A percentile compares a stretch with the other conserved stretches of the same genome.
These are phyloP conservation scores for Cremastinae sp. DNA, from an alignment of 2,888 invertebrate species.

Conservation along the genomic window DNA sequence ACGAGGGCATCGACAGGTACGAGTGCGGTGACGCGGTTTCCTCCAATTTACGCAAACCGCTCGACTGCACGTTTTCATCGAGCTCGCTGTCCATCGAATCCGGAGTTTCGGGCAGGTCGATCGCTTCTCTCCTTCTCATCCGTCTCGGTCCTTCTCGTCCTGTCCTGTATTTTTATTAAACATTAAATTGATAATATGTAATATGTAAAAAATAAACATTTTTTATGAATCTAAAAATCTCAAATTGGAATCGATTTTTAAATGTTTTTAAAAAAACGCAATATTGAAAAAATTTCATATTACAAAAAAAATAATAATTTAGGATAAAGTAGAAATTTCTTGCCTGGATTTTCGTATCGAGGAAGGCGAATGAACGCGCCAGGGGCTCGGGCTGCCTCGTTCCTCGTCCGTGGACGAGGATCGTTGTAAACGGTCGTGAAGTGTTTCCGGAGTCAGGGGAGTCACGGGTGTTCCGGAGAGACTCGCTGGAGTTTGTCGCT, in stretches of 20 bases:
- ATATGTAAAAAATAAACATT: too few species aligned
- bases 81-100: conserved; percentile 70
- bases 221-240: too few species aligned
- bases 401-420: conserved; percentile 72
- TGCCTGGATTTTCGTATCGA: conserved; percentile 69
- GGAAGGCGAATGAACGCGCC: conserved; percentile 69
- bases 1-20: conserved; percentile 92
- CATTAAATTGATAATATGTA: background rate
- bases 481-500: conserved; percentile 72
- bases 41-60: conserved; percentile 69
- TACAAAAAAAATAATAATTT: too few species aligned
- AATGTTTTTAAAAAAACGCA: too few species aligned
- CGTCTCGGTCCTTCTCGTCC: conserved; percentile 64
- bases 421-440: conserved; percentile 70
- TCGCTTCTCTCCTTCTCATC: conserved; percentile 67
- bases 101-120: conserved; percentile 70
- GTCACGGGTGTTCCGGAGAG: conserved; percentile 72
- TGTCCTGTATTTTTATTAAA: background rate
- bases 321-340: conserved; percentile 21
- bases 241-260: too few species aligned
- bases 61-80: conserved; percentile 69
- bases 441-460: conserved; percentile 71
- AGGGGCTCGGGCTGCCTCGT: conserved; percentile 62
- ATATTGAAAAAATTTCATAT: too few species aligned
- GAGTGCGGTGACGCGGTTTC: conserved; percentile 83